Conservation (phyloP, 2,888 invertebrate species). For the Acleris laterana region DNA sequence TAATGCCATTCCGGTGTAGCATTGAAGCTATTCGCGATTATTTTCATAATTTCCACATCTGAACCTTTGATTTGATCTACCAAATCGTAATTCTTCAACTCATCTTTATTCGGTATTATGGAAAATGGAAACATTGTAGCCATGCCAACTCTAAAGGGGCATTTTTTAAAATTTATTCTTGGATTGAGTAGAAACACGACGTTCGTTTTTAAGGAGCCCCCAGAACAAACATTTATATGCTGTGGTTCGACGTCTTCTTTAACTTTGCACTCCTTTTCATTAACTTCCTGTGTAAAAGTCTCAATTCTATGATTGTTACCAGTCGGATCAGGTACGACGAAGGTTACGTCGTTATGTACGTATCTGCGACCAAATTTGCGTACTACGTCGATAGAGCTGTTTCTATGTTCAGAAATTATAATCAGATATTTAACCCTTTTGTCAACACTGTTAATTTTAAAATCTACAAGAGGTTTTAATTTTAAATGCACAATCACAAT, state of each 20-base stretch:
- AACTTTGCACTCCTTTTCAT: slow-evolving; percentile 51
- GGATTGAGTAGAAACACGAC: slow-evolving; percentile 54
- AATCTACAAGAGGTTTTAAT: slow-evolving; percentile 42
- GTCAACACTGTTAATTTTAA: slow-evolving; percentile 41
- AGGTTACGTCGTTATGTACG: slow-evolving; percentile 51
- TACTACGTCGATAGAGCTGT: slow-evolving; percentile 41
- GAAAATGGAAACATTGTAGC: slow-evolving; percentile 59
- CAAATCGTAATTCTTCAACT: slow-evolving; percentile 52
- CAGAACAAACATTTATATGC: slow-evolving; percentile 52
- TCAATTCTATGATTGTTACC: slow-evolving; percentile 42
- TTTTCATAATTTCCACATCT: slow-evolving; percentile 65
- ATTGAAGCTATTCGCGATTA: slow-evolving; percentile 60
- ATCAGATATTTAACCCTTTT: slow-evolving; percentile 50
- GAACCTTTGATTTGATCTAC: slow-evolving; percentile 53
- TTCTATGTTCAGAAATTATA: slow-evolving; percentile 43
- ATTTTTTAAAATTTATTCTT: slow-evolving; percentile 56
- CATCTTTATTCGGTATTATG: slow-evolving; percentile 47
- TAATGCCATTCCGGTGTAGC: slow-evolving; percentile 56
- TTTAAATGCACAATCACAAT: slow-evolving; percentile 47
- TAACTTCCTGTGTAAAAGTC: slow-evolving; percentile 53
- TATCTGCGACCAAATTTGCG: slow-evolving; percentile 43
- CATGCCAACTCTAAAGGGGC: slow-evolving; percentile 62
- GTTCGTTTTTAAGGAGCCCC: slow-evolving; percentile 45
- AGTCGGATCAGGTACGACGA: slow-evolving; percentile 46
- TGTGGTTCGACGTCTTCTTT: slow-evolving; percentile 40